phyloP scores from a whole-genome alignment of 2,113 vertebrate genomes.

The Junco hyemalis region DNA sequence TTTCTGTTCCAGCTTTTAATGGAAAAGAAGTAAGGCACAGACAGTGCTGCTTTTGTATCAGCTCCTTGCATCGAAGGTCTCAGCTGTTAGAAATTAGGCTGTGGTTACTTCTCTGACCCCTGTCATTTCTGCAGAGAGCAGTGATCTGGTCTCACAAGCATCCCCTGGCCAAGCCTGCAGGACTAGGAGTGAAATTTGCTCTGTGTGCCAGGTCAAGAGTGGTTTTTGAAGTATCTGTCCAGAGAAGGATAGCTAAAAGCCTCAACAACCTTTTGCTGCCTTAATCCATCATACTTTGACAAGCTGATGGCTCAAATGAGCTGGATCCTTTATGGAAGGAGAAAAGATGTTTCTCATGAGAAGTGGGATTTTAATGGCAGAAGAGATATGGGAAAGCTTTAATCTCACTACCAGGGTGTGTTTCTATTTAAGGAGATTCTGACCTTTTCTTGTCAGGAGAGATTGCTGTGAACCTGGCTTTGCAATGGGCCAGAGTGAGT shows the following conservation, averaged over 20 bases:
- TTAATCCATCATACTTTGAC: conserved; percentile 11
- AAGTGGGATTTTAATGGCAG: conserved; percentile 6
- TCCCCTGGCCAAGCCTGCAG: neutral
- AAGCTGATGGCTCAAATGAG: neutral
- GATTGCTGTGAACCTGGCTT: neutral
- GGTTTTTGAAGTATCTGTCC: neutral
- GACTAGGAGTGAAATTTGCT: conserved; percentile 2
- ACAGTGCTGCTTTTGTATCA: conserved; percentile 53
- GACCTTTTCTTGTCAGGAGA: neutral
- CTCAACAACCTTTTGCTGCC: neutral
- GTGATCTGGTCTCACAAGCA: conserved; percentile 38
- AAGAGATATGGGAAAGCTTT: neutral
- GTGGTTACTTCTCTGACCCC: conserved; percentile 33
- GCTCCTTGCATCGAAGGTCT: neutral
- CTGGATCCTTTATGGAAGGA: neutral
- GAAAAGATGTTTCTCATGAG: neutral
- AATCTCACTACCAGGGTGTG: neutral
- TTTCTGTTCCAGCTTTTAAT: neutral
- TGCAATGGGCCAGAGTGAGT: neutral
- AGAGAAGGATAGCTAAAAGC: neutral
- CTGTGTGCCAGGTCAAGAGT: neutral
- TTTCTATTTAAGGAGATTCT: neutral
- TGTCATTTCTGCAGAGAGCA: neutral
- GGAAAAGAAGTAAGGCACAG: neutral
- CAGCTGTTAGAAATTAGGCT: conserved; percentile 64